These are phyloP conservation scores for Anadara kagoshimensis DNA, from an alignment of 1,140 invertebrate species.

Conservation along the genomic window DNA sequence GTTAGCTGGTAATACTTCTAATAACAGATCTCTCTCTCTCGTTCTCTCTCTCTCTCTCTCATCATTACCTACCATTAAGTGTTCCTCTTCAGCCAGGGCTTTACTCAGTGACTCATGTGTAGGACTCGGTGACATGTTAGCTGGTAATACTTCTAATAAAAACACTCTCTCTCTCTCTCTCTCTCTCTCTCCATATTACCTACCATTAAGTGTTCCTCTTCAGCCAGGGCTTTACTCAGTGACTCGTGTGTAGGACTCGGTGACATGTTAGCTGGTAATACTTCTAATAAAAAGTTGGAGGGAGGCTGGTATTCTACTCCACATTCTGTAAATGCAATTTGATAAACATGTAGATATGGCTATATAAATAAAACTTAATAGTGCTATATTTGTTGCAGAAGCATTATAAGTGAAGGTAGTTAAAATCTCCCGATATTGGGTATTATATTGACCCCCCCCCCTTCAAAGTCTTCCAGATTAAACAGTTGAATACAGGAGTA, in stretches of 20 bases:
- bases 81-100: conserved; percentile 44
- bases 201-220: conserved; percentile 52
- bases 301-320: conserved; percentile 65
- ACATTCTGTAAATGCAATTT: conserved; percentile 41
- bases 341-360: neutral
- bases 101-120: conserved; percentile 39
- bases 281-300: conserved; percentile 55
- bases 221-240: conserved; percentile 34
- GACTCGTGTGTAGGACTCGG: conserved; percentile 30
- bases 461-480: no score
- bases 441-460: no score
- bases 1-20: conserved; percentile 45
- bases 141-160: conserved; percentile 48
- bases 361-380: neutral
- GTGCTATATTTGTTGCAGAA: neutral
- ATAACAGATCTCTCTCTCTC: conserved; percentile 19
- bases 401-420: neutral
- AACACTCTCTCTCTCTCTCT: conserved; percentile 1
- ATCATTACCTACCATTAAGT: conserved; percentile 37
- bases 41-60: conserved; percentile 2
- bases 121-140: conserved; percentile 24
- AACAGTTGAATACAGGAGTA: no score
- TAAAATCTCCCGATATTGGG: no score
- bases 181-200: conserved; percentile 1
- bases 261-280: conserved; percentile 39